Evolutionary conservation across 2,888 invertebrate genomes (phyloP), one percentile per base, ranked within the genome.

Genomic region (Diaphora mendica): DNA sequence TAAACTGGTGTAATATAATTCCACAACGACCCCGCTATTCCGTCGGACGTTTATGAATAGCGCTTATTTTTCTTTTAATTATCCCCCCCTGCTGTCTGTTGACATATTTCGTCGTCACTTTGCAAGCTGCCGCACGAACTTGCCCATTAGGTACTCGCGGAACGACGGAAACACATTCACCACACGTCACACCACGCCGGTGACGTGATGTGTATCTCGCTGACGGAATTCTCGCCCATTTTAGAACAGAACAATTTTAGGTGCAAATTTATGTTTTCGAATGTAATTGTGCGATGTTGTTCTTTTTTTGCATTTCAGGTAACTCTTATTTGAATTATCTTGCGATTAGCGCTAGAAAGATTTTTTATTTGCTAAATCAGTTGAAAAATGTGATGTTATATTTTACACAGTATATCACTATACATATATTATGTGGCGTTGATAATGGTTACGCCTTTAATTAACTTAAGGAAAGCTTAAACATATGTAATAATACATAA

Each of bases 1-100:
- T 77, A 73, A 73, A 75, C 79, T 91, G 94, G 95, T 82, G 87
- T 82, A 84, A 88, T 91, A 91, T 93, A 93, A 93, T 90, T 86
- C 90, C 89, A 82, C 89, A 86, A 89, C 91, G 91, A 89, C 90
- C 90, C 85, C 85, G 91, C 92, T 90, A 92, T 94, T 91, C 88
- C 89, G 85, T 83, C 82, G 85, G 95, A 95, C 95, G 88, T 94
- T 94, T 94, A 95, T 95, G 94, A 95, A 95, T 95, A 91, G 93
- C 90, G 88, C 91, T 93, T 95, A 94, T 95, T 94, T 95, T 95
- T 95, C 95, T 95, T 95, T 95, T 95, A 95, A 95, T 95, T 95
- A 95, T 91, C 91, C 84, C 87, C n/a, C 85, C 89, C 86, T 86
- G 87, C 88, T 88, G 90, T 87, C 87, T 88, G 90, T 87, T 88